Conservation (phyloP, 2,797 vertebrate genomes). For the Margarornis squamiger region DNA sequence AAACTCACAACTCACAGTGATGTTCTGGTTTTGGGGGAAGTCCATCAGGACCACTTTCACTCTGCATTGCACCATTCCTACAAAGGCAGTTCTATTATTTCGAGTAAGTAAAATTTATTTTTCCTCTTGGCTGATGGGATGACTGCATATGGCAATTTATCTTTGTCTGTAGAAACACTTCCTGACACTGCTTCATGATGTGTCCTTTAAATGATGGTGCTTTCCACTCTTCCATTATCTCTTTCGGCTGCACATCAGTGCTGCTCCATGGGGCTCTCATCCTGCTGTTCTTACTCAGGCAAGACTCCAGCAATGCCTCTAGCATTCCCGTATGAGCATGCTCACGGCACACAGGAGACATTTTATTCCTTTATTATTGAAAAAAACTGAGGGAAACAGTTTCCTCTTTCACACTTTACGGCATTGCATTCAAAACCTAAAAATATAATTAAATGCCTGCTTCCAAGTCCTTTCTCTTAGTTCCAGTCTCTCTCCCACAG, state of each 20-base stretch:
- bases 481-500: neutral
- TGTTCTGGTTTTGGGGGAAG: neutral
- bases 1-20: neutral
- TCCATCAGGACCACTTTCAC: neutral
- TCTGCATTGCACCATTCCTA: constrained; percentile 16
- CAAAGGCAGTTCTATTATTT: neutral
- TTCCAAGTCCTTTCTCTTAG: neutral
- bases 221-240: neutral
- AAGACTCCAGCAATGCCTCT: neutral
- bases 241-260: neutral
- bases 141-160: neutral
- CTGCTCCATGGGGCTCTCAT: neutral
- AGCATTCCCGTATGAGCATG: neutral
- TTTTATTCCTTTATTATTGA: neutral
- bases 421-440: neutral
- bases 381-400: neutral
- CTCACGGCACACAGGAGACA: neutral
- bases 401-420: neutral
- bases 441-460: neutral
- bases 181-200: neutral
- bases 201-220: neutral
- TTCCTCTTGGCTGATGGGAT: neutral
- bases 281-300: neutral
- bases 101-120: neutral
- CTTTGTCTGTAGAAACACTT: neutral